Evolutionary conservation across 2,797 vertebrate genomes (phyloP), one percentile per base, ranked within the genome.

Genomic region (Muscicapa striata): DNA sequence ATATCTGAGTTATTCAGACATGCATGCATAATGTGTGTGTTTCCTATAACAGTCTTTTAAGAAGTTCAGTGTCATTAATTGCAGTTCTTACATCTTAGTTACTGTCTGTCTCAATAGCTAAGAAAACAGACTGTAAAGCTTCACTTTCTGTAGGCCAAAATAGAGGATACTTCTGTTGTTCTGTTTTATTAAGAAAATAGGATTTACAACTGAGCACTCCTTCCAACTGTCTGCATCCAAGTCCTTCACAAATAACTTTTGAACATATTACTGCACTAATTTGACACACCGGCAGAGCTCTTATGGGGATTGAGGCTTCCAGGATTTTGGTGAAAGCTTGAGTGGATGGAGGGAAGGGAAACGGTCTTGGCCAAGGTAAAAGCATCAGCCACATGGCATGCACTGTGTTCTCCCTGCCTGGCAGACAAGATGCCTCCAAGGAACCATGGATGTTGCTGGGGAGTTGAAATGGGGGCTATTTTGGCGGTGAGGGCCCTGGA

Each of bases 41-140:
- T 84, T 94, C 41, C 32, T 82, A 14, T 59, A 96, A 59, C 45
- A 91, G 72, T 69, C 49, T 84, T 92, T 63, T 63, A 81, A 91
- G 40, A 52, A 76, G 38, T 90, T 93, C 78, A 82, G 24, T 55
- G 77, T 70, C 67, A 67, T 73, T 88, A 66, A 67, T 40, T 78
- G 34, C 32, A 59, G n/a, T 43, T 95, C 94, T 95, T 90, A 89
- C 49, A 83, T 83, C 84, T 82, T 63, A 46, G 52, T 90, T 88
- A 84, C 80, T 84, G 51, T 87, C 75, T 94, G 23, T 36, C 67
- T 93, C 86, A 87, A 70, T 46, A 82, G 41, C 74, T 96, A 76
- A 74, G 91, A 92, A 90, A 95, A 79, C 11, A 94, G 52, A 82
- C 74, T 63, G 27, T 79, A 89, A 92, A 95, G 68, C 41, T 79